Conservation (phyloP, 35 echinoderm and acorn worm species). For the Holothuria glaberrima region DNA sequence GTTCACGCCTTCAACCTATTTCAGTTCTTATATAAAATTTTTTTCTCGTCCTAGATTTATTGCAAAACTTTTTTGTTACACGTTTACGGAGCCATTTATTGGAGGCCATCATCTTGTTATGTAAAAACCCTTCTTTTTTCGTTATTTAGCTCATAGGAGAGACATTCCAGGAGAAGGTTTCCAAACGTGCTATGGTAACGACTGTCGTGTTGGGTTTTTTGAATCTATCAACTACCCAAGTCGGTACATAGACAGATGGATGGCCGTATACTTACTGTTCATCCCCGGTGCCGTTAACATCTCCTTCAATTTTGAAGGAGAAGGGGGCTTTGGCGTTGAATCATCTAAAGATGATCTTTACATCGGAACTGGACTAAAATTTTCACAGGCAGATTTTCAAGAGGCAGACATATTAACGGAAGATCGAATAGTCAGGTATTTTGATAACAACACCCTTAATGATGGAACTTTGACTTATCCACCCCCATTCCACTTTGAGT, state of each 20-base stretch:
- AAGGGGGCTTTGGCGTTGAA: conserved; percentile 62
- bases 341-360: conserved; percentile 71
- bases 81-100: no score
- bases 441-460: conserved; percentile 23
- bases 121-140: no score
- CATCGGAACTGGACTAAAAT: conserved; percentile 45
- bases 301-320: conserved; percentile 55
- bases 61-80: no score
- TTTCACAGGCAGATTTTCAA: neutral
- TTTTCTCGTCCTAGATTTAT: no score
- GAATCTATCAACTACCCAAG: conserved; percentile 59
- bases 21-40: no score
- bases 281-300: conserved; percentile 55
- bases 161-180: conserved; percentile 6
- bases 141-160: no score
- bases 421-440: neutral
- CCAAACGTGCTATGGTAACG: conserved; percentile 64
- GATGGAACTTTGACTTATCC: neutral
- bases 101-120: no score
- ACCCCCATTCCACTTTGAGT: conserved; percentile 28
- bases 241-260: conserved; percentile 26
- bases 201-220: conserved; percentile 38
- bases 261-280: conserved; percentile 62
- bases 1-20: no score
- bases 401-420: neutral